phyloP scores from a whole-genome alignment of 2,113 vertebrate species.

The Phycodurus eques region DNA sequence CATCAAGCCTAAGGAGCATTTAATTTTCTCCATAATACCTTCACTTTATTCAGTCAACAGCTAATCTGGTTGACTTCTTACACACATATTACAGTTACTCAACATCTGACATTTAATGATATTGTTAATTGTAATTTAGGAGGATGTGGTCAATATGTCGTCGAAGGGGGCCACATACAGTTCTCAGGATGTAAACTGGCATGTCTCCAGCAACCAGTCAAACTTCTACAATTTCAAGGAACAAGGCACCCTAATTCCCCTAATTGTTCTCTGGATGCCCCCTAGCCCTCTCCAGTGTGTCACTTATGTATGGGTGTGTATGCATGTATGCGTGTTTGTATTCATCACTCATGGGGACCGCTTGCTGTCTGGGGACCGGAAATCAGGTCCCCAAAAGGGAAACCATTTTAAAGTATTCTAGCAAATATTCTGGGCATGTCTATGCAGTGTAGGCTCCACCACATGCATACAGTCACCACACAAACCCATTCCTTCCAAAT shows the following conservation, averaged over 20 bases:
- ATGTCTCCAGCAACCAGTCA: background rate
- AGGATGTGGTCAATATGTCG: background rate
- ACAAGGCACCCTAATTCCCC: too few species aligned
- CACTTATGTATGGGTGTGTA: too few species aligned
- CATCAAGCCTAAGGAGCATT: background rate
- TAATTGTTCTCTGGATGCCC: too few species aligned
- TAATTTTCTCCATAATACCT: background rate
- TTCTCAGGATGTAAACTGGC: background rate
- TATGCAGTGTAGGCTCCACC: background rate
- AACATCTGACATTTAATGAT: background rate
- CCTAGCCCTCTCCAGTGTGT: too few species aligned
- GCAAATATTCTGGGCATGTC: background rate
- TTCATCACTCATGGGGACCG: too few species aligned
- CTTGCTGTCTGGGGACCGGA: background rate
- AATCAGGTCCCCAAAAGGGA: background rate
- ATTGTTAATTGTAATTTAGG: background rate
- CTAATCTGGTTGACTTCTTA: background rate
- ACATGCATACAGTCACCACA: too few species aligned
- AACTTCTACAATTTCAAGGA: background rate
- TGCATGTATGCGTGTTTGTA: too few species aligned
- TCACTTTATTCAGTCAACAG: background rate
- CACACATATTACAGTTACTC: background rate
- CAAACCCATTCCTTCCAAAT: background rate
- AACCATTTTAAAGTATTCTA: background rate
- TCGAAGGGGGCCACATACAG: background rate